Percentiles rank a stretch among this genome's conserved stretches.
phyloP scores from a whole-genome alignment of 2,797 vertebrate genomes.

The Sebastes hubbsi region DNA sequence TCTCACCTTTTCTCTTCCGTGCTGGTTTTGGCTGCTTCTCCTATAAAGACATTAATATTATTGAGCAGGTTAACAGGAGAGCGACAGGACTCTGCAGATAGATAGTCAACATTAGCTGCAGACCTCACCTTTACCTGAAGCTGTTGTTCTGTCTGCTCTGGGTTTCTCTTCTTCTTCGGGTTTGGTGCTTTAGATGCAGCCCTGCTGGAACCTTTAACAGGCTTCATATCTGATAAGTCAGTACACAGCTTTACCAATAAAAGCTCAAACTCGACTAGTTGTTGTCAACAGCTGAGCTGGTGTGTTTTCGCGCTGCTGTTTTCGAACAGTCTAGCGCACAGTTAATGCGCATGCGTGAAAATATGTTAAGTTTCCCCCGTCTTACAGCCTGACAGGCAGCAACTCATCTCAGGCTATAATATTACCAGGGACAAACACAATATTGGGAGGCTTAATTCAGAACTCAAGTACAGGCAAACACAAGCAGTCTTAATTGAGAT shows the following conservation, averaged over 20 bases:
- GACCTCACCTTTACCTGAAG: constrained; percentile 32
- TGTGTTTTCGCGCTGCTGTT: constrained; percentile 44
- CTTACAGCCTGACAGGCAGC: accelerated
- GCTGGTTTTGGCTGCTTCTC: constrained; percentile 19
- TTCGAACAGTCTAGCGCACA: background rate
- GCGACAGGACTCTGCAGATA: accelerated
- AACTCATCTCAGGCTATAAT: accelerated
- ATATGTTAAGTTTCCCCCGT: accelerated
- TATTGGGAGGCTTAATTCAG: accelerated
- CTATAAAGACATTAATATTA: background rate
- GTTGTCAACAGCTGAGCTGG: accelerated
- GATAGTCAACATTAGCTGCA: no score
- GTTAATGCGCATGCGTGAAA: background rate
- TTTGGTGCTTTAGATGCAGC: constrained; percentile 52
- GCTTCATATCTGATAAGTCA: constrained; percentile 50
- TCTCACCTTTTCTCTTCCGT: constrained; percentile 63
- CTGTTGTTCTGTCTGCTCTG: background rate
- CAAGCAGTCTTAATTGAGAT: accelerated
- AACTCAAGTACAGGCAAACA: accelerated
- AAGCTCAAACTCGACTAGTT: accelerated
- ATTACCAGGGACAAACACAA: accelerated
- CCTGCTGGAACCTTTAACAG: constrained; percentile 67
- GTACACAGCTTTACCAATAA: accelerated
- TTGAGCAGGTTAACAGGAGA: background rate
- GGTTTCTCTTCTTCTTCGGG: constrained; percentile 21